Percentiles rank a stretch among this genome's conserved stretches.
phyloP scores from a whole-genome alignment of 1,140 invertebrate genomes.

The Drosophila ogumai region DNA sequence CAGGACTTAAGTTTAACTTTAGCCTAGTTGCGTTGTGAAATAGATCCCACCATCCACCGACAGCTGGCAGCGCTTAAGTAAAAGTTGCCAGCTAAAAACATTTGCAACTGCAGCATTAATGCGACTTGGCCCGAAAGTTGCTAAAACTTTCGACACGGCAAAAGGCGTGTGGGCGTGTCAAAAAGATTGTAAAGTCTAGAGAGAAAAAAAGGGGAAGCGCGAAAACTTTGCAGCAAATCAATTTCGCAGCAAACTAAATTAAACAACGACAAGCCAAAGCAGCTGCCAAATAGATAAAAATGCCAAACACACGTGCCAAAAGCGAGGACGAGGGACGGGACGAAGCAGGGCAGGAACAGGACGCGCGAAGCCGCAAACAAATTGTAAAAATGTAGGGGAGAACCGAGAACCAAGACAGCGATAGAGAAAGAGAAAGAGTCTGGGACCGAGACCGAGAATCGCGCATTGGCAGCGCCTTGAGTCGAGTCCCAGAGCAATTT shows the following conservation, averaged over 20 bases:
- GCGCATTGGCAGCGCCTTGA: slow-evolving; percentile 71
- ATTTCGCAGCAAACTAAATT: slow-evolving; percentile 66
- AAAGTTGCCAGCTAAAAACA: slow-evolving; percentile 36
- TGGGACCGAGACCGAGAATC: slow-evolving; percentile 13
- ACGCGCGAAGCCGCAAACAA: slow-evolving; percentile 75
- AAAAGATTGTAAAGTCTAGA: slow-evolving; percentile 21
- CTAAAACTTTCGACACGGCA: slow-evolving; percentile 23
- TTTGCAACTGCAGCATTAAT: slow-evolving; percentile 53
- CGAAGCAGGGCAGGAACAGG: slow-evolving; percentile 10
- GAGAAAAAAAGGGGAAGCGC: neutral
- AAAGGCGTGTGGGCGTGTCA: slow-evolving; percentile 41
- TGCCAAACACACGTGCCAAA: slow-evolving; percentile 52
- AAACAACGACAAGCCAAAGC: slow-evolving; percentile 67
- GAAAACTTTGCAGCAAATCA: slow-evolving; percentile 60
- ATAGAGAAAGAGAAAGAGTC: neutral
- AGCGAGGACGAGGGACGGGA: neutral
- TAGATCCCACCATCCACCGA: slow-evolving; percentile 14
- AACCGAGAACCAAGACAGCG: neutral
- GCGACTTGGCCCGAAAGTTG: slow-evolving; percentile 51
- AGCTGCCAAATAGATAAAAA: slow-evolving; percentile 77
- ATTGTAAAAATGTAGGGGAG: slow-evolving; percentile 71
- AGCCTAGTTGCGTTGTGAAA: slow-evolving; percentile 13
- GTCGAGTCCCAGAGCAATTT: slow-evolving; percentile 77
- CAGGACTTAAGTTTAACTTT: slow-evolving; percentile 29
- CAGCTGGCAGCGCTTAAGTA: slow-evolving; percentile 48